Conservation (phyloP, 2,797 vertebrate genomes). For the Semaprochilodus insignis region DNA sequence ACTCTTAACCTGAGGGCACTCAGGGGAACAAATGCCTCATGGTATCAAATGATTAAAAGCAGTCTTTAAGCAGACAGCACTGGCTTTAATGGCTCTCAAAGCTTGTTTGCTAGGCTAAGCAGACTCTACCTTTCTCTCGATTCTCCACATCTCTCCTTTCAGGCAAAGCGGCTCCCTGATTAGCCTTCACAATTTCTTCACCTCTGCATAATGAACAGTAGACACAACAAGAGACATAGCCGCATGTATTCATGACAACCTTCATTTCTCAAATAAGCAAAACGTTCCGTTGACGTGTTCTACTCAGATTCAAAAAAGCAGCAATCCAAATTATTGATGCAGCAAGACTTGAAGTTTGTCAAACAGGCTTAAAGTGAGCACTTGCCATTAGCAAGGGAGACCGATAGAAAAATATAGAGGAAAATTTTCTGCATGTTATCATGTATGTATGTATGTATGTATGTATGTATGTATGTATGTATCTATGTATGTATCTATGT, state of each 20-base stretch:
- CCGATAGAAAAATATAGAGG: too few species aligned
- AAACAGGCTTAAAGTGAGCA: too few species aligned
- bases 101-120: slow-evolving; percentile 16
- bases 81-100: slow-evolving; percentile 17
- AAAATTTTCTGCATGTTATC: too few species aligned
- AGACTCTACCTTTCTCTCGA: slow-evolving; percentile 24
- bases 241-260: not conserved
- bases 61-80: slow-evolving; percentile 37
- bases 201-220: slow-evolving; percentile 55
- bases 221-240: slow-evolving; percentile 14
- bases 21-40: slow-evolving; percentile 45
- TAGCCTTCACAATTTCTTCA: slow-evolving; percentile 54
- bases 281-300: too few species aligned
- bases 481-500: too few species aligned
- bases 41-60: slow-evolving; percentile 52
- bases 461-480: too few species aligned
- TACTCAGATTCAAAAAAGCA: too few species aligned
- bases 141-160: slow-evolving; percentile 26
- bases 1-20: slow-evolving; percentile 56
- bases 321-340: too few species aligned
- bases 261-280: too few species aligned
- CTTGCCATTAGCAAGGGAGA: too few species aligned
- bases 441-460: too few species aligned
- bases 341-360: too few species aligned
- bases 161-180: slow-evolving; percentile 35